Conservation (phyloP, 2,113 vertebrate species). For the Crotalus tigris region DNA sequence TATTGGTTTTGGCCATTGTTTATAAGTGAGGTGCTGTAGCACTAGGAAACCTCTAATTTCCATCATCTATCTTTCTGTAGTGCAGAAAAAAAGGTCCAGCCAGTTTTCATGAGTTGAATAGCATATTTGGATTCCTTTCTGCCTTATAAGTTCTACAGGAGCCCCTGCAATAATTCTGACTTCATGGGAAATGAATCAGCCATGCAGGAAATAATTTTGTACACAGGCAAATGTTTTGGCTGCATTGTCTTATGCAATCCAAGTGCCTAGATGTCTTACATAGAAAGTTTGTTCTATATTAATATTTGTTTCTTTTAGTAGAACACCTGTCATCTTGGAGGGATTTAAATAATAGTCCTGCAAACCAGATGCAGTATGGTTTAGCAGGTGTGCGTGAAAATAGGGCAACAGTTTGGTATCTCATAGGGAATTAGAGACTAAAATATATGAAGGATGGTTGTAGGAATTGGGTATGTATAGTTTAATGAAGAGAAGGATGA, state of each 20-base stretch:
- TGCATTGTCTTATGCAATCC: not conserved
- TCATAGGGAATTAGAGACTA: not conserved
- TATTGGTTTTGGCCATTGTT: not conserved
- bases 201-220: too few relatives aligned
- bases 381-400: slow-evolving; percentile 7
- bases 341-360: slow-evolving; percentile 38
- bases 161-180: not conserved
- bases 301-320: not conserved
- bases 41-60: not conserved
- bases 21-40: not conserved
- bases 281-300: slow-evolving; percentile 11
- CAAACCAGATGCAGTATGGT: slow-evolving; percentile 21
- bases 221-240: too few relatives aligned
- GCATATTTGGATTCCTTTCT: not conserved
- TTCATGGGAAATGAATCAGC: too few relatives aligned
- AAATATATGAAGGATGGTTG: too few relatives aligned
- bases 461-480: too few relatives aligned
- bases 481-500: too few relatives aligned
- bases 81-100: not conserved
- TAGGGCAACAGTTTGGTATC: not conserved
- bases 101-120: too few relatives aligned
- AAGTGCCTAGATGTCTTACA: not conserved
- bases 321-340: slow-evolving; percentile 22
- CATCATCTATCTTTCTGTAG: not conserved
- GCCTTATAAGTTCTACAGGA: not conserved